A percentile compares a stretch with the other conserved stretches of the same genome.
Conservation (phyloP, 2,888 invertebrate genomes). For the Pyralis farinalis region DNA sequence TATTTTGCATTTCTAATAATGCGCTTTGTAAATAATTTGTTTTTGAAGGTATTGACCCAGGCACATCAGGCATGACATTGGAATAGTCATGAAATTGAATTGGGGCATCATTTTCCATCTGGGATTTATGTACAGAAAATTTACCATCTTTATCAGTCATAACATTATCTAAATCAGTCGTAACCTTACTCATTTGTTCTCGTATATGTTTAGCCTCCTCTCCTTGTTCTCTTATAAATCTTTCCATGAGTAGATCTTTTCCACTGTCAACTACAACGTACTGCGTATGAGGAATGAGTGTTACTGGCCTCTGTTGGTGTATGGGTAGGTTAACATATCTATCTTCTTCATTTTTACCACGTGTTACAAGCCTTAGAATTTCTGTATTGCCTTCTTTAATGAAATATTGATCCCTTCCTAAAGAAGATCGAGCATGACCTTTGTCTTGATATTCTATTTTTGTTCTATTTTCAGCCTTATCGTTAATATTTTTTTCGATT, state of each 20-base stretch:
- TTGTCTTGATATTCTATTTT: constrained; percentile 53
- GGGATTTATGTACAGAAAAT: constrained; percentile 65
- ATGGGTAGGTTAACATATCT: constrained; percentile 80
- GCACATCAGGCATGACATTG: constrained; percentile 53
- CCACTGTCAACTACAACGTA: constrained; percentile 87
- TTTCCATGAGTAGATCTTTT: constrained; percentile 90
- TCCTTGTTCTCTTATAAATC: constrained; percentile 91
- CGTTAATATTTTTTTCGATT: constrained; percentile 44
- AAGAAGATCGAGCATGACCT: constrained; percentile 53
- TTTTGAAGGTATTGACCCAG: constrained; percentile 67
- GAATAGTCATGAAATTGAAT: constrained; percentile 57
- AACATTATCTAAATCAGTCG: constrained; percentile 66
- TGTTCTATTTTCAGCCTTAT: constrained; percentile 46
- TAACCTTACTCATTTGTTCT: constrained; percentile 63
- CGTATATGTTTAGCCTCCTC: constrained; percentile 83
- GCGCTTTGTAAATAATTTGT: constrained; percentile 64
- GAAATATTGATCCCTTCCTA: constrained; percentile 86
- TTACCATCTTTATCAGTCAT: constrained; percentile 77
- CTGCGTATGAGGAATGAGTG: constrained; percentile 81
- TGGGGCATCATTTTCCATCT: constrained; percentile 44
- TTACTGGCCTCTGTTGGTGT: constrained; percentile 75
- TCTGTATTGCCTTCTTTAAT: constrained; percentile 93
- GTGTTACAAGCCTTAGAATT: constrained; percentile 88
- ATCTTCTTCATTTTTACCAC: constrained; percentile 85
- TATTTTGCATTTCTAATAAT: constrained; percentile 72